phyloP scores from a whole-genome alignment of 2,797 vertebrate species.

The Typhlichthys subterraneus region DNA sequence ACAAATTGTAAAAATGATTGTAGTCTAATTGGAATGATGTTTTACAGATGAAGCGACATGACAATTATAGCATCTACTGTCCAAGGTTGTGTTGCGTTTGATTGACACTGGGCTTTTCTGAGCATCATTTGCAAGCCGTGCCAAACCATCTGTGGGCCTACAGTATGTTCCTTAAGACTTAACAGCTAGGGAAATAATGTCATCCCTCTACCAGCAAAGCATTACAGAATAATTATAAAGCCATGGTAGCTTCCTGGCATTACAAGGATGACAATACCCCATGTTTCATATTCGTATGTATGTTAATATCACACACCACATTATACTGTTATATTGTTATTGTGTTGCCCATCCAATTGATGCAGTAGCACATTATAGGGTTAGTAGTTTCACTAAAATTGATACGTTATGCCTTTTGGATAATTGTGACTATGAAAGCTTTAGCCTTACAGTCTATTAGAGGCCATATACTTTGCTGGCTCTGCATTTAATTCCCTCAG shows the following conservation, averaged over 20 bases:
- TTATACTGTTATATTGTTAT: constrained; percentile 5
- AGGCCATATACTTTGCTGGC: constrained; percentile 48
- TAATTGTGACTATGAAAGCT: constrained; percentile 27
- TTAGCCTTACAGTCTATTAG: constrained; percentile 25
- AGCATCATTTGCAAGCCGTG: not conserved
- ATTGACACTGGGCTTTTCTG: constrained; percentile 10
- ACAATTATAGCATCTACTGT: not conserved
- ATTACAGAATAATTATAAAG: constrained; percentile 19
- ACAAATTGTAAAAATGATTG: not conserved
- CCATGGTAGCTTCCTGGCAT: not conserved
- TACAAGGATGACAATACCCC: not conserved
- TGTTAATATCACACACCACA: not conserved
- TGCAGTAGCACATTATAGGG: not conserved
- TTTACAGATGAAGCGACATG: not conserved
- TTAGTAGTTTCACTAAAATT: constrained; percentile 14
- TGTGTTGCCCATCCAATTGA: constrained; percentile 1
- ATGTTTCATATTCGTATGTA: constrained; percentile 1
- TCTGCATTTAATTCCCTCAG: constrained; percentile 67
- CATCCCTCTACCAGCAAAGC: not conserved
- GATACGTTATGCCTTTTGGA: constrained; percentile 15
- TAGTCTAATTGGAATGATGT: not conserved
- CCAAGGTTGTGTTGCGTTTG: not conserved
- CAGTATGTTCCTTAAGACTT: not conserved
- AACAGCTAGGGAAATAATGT: constrained; percentile 5
- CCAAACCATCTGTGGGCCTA: not conserved